Percentiles rank a stretch among this genome's conserved stretches.
Conservation (phyloP, 1,140 invertebrate species). For the Hirudo medicinalis region DNA sequence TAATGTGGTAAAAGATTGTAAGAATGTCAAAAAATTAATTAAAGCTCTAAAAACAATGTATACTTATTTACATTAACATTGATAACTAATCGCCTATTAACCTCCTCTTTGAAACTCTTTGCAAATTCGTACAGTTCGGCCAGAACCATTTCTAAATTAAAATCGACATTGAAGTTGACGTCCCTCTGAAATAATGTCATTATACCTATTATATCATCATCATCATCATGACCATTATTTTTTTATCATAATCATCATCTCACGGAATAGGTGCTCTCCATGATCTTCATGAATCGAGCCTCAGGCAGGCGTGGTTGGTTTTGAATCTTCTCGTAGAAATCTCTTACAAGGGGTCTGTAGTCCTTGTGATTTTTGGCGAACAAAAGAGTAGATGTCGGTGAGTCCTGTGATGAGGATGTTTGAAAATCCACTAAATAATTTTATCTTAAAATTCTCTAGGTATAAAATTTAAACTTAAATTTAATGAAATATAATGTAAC, state of each 20-base stretch:
- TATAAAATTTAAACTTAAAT: no score
- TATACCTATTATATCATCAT: background rate
- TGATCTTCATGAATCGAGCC: background rate
- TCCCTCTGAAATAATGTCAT: background rate
- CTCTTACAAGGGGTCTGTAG: background rate
- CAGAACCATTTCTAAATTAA: slow-evolving; percentile 6
- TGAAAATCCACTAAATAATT: no score
- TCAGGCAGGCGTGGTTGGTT: background rate
- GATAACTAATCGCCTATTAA: background rate
- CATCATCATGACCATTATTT: background rate
- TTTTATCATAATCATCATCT: background rate
- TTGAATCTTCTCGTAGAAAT: background rate
- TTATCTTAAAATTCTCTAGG: no score
- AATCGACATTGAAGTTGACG: background rate
- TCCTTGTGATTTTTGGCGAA: slow-evolving; percentile 4
- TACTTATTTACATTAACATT: background rate
- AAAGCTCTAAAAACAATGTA: background rate
- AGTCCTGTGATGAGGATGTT: background rate
- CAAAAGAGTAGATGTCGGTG: slow-evolving; percentile 4
- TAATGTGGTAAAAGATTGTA: no score
- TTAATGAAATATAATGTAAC: no score
- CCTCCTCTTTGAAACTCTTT: slow-evolving; percentile 5
- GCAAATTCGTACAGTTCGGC: slow-evolving; percentile 1
- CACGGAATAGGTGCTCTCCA: slow-evolving; percentile 10
- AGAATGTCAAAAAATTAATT: background rate